Base-by-base conservation (phyloP, 2,888 invertebrate species). In the Microplitis manilae region DNA sequence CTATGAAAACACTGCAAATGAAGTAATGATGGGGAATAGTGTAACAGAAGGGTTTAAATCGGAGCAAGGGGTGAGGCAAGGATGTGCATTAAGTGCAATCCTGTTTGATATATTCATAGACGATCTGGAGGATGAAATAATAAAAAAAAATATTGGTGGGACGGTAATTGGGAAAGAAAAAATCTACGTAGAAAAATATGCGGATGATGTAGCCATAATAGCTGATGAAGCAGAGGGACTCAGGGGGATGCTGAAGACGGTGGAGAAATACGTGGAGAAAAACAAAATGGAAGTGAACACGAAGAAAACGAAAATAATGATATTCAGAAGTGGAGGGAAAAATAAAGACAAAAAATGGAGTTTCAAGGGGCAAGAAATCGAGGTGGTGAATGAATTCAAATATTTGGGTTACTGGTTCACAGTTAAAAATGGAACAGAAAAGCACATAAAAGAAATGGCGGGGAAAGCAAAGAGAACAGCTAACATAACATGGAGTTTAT, bases 201-300 rank as follows among this genome's bases (percentile, higher is more conserved):
- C 75, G 13, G 75, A 75, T 41, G 75, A 69, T 17, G 68, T 68
- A 1, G 69, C 68, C 17, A 40, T 69, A 30, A 61, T 75, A 7
- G 69, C 75, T 9, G 75, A 69, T 17, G 41, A 60, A 1, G 39
- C n/a, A 13, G 5, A 59, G 62, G 62, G 61, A 15, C 61, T 75
- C 1, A 9, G 30, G 4, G 15, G 1, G 1, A 61, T 71, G 71
- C 8, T 71, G 60, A 38, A 15, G 13, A 30, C n/a, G 61, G 7
- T 71, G n/a, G 60, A 71, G 62, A 15, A n/a, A 1, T 71, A 61
- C 38, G 59, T 15, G n/a, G 61, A 20, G 4, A 39, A 38, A 30
- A 61, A 60, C 5, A 17, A 38, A 15, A 6, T 71, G 60, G 38
- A 60, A n/a, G 5, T 71, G 7, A 71, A 38, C 15, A 30, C 20